phyloP scores from a whole-genome alignment of 2,113 vertebrate genomes.

The Notarius lentiginosus region DNA sequence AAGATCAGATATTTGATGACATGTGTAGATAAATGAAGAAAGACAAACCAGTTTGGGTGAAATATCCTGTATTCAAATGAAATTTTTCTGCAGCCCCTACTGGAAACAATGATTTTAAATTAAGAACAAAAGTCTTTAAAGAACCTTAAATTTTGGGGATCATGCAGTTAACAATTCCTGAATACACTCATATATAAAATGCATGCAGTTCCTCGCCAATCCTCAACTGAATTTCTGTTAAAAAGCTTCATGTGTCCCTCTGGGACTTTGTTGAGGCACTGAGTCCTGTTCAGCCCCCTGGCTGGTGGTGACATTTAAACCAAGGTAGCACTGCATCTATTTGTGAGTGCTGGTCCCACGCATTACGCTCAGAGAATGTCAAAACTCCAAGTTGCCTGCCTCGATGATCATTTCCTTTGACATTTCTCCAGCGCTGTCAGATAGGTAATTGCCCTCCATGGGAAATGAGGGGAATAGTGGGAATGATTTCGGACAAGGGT shows the following conservation, averaged over 20 bases:
- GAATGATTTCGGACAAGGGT: slow-evolving; percentile 32
- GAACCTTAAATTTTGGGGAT: not conserved
- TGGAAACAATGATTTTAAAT: not conserved
- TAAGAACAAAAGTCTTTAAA: not conserved
- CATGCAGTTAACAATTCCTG: not conserved
- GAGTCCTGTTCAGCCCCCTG: slow-evolving; percentile 33
- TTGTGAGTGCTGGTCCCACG: slow-evolving; percentile 20
- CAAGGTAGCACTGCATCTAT: slow-evolving; percentile 25
- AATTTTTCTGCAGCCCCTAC: not conserved
- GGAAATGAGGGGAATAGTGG: slow-evolving; percentile 10
- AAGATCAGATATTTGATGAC: not conserved
- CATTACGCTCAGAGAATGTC: slow-evolving; percentile 29
- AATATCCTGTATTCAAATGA: not conserved
- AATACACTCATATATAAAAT: not conserved
- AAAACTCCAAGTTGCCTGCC: slow-evolving; percentile 15
- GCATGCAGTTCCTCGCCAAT: not conserved
- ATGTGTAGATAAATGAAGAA: not conserved
- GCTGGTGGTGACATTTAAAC: slow-evolving; percentile 49
- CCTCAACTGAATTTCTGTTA: not conserved
- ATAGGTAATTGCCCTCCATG: slow-evolving; percentile 32
- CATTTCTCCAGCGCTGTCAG: slow-evolving; percentile 37
- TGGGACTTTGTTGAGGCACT: slow-evolving; percentile 27
- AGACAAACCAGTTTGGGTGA: not conserved
- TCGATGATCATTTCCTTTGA: slow-evolving; percentile 45
- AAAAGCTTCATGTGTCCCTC: slow-evolving; percentile 6